phyloP scores from a whole-genome alignment of 2,888 invertebrate species.

The Meloe dianella region DNA sequence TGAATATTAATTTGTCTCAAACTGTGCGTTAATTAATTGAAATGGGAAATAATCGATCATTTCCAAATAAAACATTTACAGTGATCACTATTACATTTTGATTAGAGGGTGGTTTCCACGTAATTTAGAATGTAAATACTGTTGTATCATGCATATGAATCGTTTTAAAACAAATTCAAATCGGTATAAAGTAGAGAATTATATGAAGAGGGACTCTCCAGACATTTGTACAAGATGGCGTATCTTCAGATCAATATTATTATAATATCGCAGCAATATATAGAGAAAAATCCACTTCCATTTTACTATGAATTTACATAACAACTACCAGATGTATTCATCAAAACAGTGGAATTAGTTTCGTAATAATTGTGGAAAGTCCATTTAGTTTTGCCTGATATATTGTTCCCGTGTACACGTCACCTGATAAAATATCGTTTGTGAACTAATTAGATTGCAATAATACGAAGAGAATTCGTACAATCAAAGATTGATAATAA shows the following conservation, averaged over 20 bases:
- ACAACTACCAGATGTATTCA: background rate
- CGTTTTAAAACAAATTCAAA: slow-evolving; percentile 23
- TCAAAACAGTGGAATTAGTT: background rate
- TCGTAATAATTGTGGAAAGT: background rate
- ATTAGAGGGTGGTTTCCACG: background rate
- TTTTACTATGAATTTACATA: too few relatives aligned
- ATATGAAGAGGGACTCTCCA: slow-evolving; percentile 5
- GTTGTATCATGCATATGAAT: slow-evolving; percentile 20
- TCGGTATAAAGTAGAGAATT: slow-evolving; percentile 16
- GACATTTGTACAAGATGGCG: slow-evolving; percentile 8
- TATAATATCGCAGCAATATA: background rate
- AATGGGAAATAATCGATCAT: slow-evolving; percentile 25
- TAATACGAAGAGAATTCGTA: background rate
- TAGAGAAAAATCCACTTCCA: too few relatives aligned
- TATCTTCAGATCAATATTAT: slow-evolving; percentile 11
- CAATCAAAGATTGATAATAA: background rate
- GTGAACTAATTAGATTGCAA: background rate
- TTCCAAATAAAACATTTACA: background rate
- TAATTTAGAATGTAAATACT: background rate
- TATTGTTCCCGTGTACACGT: background rate
- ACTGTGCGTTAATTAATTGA: too few relatives aligned
- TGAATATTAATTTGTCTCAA: too few relatives aligned
- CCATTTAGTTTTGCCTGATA: background rate
- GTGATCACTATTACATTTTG: background rate
- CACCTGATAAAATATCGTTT: background rate